Evolutionary conservation across 2,113 vertebrate genomes (phyloP), one percentile per base, ranked within the genome.

Genomic region (Apodemus sylvaticus): DNA sequence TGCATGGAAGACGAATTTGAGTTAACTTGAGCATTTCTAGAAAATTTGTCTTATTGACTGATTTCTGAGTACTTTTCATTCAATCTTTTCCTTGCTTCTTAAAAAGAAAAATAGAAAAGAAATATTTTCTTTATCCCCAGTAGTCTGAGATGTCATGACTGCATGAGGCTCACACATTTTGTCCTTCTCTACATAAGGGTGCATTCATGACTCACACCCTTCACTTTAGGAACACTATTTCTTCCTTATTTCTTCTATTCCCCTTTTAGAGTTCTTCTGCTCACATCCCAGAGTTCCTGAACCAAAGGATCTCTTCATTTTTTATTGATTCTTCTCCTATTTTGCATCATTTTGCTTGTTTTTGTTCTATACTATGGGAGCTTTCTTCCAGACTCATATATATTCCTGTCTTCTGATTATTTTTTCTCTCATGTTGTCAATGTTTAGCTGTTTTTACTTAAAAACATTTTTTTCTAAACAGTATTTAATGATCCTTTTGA

Each of bases 221-320:
- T 66, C 2, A 71, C 22, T 71, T 90, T 77, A 19, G 3, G 17
- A 78, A 48, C 66, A 87, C 20, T 14, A 53, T 53, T 68, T 77
- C 7, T 88, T 82, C 51, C 13, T 26, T 39, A 74, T 86, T 81
- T 90, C 20, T 16, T 82, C 19, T 83, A 22, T 76, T 36, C 10
- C 2, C 51, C 2, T 74, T 29, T 82, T 91, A 86, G 39, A 81
- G 68, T 81, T 68, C 36, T 92, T 1, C 77, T 45, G 29, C 36
- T 90, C 2, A 64, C 24, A 7, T 87, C 81, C 77, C n/a, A 31
- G 36, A 82, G 12, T 16, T 70, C 31, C 42, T 76, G 8, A 45
- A 70, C 39, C 53, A 19, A 95, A n/a, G 39, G n/a, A 62, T 58
- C 58, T 20, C 16, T 77, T 90, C 94, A 87, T 92, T 94, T 94